Conservation (phyloP, 2,888 invertebrate genomes). For the Osmoderma eremita region DNA sequence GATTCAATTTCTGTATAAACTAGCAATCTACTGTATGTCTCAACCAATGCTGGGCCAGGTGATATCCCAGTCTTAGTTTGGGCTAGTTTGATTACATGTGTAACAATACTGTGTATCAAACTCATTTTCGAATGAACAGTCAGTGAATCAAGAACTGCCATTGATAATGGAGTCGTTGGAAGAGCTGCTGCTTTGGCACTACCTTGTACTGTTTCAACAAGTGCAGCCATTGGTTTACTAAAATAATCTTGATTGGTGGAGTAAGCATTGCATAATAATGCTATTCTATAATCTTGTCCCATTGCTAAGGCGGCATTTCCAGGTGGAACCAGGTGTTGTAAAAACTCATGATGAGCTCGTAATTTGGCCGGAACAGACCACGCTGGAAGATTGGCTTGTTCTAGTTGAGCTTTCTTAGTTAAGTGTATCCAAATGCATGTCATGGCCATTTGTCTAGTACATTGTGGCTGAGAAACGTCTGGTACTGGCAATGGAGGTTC, state of each 20-base stretch:
- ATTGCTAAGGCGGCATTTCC: slow-evolving; percentile 76
- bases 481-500: slow-evolving; percentile 90
- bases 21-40: slow-evolving; percentile 91
- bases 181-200: slow-evolving; percentile 55
- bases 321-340: slow-evolving; percentile 85
- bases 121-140: slow-evolving; percentile 97
- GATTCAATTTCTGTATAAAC: slow-evolving; percentile 98
- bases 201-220: slow-evolving; percentile 84
- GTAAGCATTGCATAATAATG: slow-evolving; percentile 93
- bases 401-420: slow-evolving; percentile 90
- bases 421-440: slow-evolving; percentile 98
- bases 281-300: slow-evolving; percentile 90
- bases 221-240: slow-evolving; percentile 89
- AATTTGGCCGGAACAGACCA: slow-evolving; percentile 60
- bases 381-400: slow-evolving; percentile 72
- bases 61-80: slow-evolving; percentile 86
- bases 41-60: slow-evolving; percentile 90
- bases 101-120: slow-evolving; percentile 74
- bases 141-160: slow-evolving; percentile 91
- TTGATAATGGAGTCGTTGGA: slow-evolving; percentile 84
- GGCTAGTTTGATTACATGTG: slow-evolving; percentile 90
- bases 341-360: slow-evolving; percentile 71
- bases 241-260: slow-evolving; percentile 94
- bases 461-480: slow-evolving; percentile 85
- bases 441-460: slow-evolving; percentile 91